Conservation (phyloP, 1,140 invertebrate genomes). For the Scaptomyza hsui region DNA sequence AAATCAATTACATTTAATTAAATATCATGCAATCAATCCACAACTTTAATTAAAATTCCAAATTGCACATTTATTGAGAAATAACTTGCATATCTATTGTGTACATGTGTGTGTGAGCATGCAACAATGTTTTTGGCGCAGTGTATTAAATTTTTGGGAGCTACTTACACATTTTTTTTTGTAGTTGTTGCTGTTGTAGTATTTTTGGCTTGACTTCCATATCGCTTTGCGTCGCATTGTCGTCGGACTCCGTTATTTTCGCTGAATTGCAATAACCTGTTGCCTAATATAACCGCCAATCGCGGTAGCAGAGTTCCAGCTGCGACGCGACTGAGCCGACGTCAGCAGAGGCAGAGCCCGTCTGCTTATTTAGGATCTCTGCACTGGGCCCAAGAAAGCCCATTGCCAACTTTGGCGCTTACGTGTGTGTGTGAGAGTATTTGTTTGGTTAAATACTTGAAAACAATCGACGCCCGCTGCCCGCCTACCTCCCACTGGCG, state of each 20-base stretch:
- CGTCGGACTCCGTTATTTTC: constrained; percentile 57
- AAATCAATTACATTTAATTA: neutral
- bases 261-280: constrained; percentile 81
- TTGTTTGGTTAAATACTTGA: constrained; percentile 58
- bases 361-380: constrained; percentile 74
- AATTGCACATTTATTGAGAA: constrained; percentile 6
- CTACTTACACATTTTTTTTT: constrained; percentile 62
- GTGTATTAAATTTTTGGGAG: constrained; percentile 75
- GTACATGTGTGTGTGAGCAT: neutral
- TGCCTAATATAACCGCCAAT: constrained; percentile 68
- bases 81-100: constrained; percentile 6
- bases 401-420: constrained; percentile 21
- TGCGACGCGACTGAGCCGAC: constrained; percentile 12
- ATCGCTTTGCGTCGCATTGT: constrained; percentile 54
- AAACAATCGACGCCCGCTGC: constrained; percentile 57
- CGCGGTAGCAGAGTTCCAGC: constrained; percentile 36
- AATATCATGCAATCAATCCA: neutral
- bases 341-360: constrained; percentile 25
- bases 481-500: constrained; percentile 10
- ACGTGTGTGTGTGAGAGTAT: constrained; percentile 33
- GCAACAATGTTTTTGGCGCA: constrained; percentile 47
- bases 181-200: constrained; percentile 4
- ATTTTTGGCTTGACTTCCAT: constrained; percentile 43
- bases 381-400: constrained; percentile 34
- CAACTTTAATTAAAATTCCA: neutral